Conservation (phyloP, 2,113 vertebrate species). For the Proteles cristata region DNA sequence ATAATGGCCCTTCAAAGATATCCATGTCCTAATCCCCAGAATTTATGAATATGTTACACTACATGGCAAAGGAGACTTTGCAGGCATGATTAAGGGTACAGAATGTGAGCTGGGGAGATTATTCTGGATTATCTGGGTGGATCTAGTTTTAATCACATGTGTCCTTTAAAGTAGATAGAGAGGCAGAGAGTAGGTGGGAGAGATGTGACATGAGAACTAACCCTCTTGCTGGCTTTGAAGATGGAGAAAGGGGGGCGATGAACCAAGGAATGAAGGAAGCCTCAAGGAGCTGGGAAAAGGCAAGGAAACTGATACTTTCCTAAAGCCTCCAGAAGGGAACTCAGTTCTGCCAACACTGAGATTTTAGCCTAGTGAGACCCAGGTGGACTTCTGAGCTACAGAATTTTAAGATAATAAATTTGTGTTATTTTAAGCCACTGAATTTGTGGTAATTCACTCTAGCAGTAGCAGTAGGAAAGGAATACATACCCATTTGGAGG, state of each 20-base stretch:
- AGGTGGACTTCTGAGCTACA: not conserved
- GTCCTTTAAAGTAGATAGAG: not conserved
- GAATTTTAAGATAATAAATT: conserved; percentile 4
- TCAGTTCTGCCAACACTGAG: not conserved
- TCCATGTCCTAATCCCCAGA: not conserved
- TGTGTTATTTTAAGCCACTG: not conserved
- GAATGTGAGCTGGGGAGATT: conserved; percentile 29
- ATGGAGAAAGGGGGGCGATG: not conserved
- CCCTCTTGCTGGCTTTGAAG: not conserved
- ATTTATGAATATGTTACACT: not conserved
- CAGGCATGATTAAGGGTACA: conserved; percentile 27
- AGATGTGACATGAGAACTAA: not conserved
- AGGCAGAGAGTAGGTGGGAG: not conserved
- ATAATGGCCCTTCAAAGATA: not conserved
- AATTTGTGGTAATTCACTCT: not conserved
- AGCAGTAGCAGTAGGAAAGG: not conserved
- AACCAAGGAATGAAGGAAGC: not conserved
- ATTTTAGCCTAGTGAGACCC: conserved; percentile 28
- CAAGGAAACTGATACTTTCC: not conserved
- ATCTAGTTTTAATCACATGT: not conserved
- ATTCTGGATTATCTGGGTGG: conserved; percentile 10
- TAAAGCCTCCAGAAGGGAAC: not conserved
- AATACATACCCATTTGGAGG: not conserved
- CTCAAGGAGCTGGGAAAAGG: not conserved
- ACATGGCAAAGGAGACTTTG: not conserved